A percentile compares a stretch with the other conserved stretches of the same genome.
phyloP scores from a whole-genome alignment of 2,888 invertebrate genomes.

The Andrena praecox region DNA sequence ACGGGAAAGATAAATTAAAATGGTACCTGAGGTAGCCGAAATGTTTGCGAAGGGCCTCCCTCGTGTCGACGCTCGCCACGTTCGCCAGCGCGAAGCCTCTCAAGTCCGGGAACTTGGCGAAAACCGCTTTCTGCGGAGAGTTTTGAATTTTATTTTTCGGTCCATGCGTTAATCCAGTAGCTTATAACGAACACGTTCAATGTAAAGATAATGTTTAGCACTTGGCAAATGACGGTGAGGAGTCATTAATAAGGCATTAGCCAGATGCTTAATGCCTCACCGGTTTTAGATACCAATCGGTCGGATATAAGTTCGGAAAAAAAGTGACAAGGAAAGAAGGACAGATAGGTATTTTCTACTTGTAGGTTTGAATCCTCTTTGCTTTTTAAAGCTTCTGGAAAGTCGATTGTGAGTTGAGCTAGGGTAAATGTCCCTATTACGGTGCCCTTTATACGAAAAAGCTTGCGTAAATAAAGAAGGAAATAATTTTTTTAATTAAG shows the following conservation, averaged over 20 bases:
- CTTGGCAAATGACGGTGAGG: slow-evolving; percentile 4
- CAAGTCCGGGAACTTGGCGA: slow-evolving; percentile 95
- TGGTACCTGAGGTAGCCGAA: slow-evolving; percentile 90
- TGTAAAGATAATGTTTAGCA: neutral
- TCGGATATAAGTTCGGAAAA: neutral
- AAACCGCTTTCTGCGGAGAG: slow-evolving; percentile 93
- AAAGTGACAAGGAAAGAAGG: neutral
- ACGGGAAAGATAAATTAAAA: neutral
- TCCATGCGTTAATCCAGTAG: slow-evolving; percentile 5
- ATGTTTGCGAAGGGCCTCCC: slow-evolving; percentile 93
- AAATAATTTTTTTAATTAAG: too few species aligned
- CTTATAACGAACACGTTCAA: neutral
- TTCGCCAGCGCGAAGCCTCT: slow-evolving; percentile 95
- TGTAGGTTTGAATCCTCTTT: too few species aligned
- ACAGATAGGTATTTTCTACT: too few species aligned
- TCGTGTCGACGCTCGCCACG: slow-evolving; percentile 97
- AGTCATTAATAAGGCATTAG: slow-evolving; percentile 11
- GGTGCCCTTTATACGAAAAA: too few species aligned
- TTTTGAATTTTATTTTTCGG: slow-evolving; percentile 34
- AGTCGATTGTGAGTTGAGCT: too few species aligned
- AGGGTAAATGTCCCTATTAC: too few species aligned
- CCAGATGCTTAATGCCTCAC: neutral
- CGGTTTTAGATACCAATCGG: neutral
- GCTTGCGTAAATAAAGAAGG: too few species aligned
- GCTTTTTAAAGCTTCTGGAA: too few species aligned